phyloP scores from a whole-genome alignment of 2,113 vertebrate genomes.

The Austrofundulus limnaeus region DNA sequence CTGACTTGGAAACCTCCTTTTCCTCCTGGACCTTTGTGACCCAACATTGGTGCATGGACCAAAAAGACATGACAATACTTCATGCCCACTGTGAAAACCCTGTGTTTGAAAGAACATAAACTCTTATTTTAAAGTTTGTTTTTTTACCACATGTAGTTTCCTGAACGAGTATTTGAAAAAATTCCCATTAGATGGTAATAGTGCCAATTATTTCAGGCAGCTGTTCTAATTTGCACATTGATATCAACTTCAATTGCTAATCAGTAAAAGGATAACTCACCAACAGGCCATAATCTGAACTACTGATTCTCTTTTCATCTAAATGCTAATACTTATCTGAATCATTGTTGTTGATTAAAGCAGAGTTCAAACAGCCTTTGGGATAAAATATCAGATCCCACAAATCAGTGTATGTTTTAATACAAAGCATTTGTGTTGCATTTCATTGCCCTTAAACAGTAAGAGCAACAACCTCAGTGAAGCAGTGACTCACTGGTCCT shows the following conservation, averaged over 20 bases:
- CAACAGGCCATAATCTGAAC: not conserved
- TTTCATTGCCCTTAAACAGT: not conserved
- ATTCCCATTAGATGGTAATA: not conserved
- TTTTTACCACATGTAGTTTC: no score
- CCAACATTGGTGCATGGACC: no score
- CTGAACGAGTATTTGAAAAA: not conserved
- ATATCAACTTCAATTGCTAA: conserved; percentile 10
- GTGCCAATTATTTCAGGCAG: not conserved
- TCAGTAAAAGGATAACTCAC: conserved; percentile 9
- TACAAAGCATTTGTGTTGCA: no score
- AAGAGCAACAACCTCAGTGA: conserved; percentile 13
- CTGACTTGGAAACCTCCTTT: no score
- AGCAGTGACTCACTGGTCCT: conserved; percentile 39
- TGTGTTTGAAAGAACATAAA: no score
- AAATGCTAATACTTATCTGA: conserved; percentile 43
- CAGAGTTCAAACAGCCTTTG: conserved; percentile 10
- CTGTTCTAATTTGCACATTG: conserved; percentile 1
- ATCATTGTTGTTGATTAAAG: conserved; percentile 15
- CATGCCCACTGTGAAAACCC: no score
- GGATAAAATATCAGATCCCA: not conserved
- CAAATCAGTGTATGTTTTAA: not conserved
- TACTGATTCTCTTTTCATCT: conserved; percentile 30
- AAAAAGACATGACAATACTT: no score
- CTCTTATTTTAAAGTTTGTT: no score
- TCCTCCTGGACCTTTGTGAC: no score